Base-by-base conservation (phyloP, 2,888 invertebrate genomes). In the Amblyteles armatorius region DNA sequence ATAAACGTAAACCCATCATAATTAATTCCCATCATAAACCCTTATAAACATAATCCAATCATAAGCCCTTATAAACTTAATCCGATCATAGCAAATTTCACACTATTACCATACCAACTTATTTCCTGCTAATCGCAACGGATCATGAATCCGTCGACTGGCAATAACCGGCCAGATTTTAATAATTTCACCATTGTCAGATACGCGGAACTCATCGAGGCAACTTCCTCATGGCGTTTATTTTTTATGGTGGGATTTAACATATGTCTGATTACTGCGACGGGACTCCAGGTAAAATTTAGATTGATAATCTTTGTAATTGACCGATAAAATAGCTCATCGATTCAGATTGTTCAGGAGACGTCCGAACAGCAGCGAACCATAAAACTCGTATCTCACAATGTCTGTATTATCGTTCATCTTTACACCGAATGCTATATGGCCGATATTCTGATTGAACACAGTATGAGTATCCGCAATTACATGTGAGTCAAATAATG, bases 201-300 rank as follows among this genome's bases (percentile, higher is more conserved):
- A 3, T 55, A 55, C 55, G 55, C 55, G 2, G 9, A 55, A 9
- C 55, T 55, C 19, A 55, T 55, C 22, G 55, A 55, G 9, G 55
- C 22, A 55, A 7, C 55, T 6, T 19, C 6, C 5, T 55, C 55
- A 55, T 55, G 55, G 55, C 22, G 55, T 55, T 55, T 55, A 22
- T 55, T 55, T 7, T 7, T 55, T 19, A 55, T 19, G 19, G 9
- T 19, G 55, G 55, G 22, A 22, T 9, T 55, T 9, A 19, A 19
- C 55, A 55, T 55, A 4, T 9, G n/a, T 7, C 0, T 19, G 22
- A 7, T 55, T 19, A 55, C 19, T 22, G 0, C 11, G 19, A 55
- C 55, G 22, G 55, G 55, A 22, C 55, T 67, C 40, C 67, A 77
- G 67, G 76, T 77, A 55, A 19, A 36, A 11, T n/a, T 16, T 5